Percentiles rank a stretch among this genome's conserved stretches.
These are phyloP conservation scores for Gerris lacustris DNA, from an alignment of 2,888 invertebrate species.

Conservation along the genomic window DNA sequence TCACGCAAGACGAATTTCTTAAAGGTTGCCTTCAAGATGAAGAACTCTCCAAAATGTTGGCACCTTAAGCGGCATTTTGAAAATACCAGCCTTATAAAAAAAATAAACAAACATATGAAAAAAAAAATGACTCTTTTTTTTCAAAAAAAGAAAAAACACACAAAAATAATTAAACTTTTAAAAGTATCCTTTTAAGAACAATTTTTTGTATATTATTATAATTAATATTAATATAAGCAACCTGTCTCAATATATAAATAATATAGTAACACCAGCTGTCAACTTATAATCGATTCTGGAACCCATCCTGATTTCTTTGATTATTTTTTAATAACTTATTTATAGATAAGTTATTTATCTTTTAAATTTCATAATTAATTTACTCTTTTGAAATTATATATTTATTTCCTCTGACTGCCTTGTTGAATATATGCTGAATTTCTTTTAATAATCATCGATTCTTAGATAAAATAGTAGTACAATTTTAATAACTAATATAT, in stretches of 20 bases:
- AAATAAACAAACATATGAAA: too few relatives aligned
- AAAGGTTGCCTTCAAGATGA: conserved; percentile 96
- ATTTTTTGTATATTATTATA: conserved; percentile 2
- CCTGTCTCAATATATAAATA: background rate
- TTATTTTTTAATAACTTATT: too few relatives aligned
- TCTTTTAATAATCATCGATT: too few relatives aligned
- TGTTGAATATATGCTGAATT: too few relatives aligned
- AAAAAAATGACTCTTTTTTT: too few relatives aligned
- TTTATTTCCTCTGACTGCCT: too few relatives aligned
- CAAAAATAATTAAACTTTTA: too few relatives aligned
- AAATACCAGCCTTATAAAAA: background rate
- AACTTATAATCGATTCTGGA: background rate
- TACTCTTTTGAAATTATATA: too few relatives aligned
- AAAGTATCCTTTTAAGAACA: background rate
- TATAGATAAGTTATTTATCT: too few relatives aligned
- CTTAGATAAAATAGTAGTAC: too few relatives aligned
- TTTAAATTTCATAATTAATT: too few relatives aligned
- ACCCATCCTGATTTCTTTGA: background rate
- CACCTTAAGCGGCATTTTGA: conserved; percentile 49
- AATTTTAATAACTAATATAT: too few relatives aligned
- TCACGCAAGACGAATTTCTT: conserved; percentile 94
- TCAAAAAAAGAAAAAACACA: background rate
- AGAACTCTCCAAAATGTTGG: conserved; percentile 86
- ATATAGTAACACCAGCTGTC: background rate
- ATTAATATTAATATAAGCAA: background rate